Evolutionary conservation across 2,888 invertebrate species (phyloP), one percentile per base, ranked within the genome.

Genomic region (Diaphora mendica): DNA sequence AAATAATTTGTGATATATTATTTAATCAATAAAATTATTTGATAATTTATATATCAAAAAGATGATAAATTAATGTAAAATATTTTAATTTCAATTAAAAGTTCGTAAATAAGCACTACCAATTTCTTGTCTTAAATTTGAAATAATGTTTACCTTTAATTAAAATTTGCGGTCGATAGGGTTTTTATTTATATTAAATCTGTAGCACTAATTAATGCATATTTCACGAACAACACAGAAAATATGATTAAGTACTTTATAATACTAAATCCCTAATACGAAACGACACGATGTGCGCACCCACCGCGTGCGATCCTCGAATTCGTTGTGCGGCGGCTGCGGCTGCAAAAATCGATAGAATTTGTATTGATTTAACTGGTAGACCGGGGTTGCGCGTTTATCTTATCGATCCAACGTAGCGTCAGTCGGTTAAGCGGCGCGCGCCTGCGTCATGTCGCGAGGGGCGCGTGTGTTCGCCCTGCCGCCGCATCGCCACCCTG

Each of bases 371-470:
- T 97, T 96, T 96, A 96, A 94, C 92, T 92, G 95, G 94, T 96
- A 91, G 90, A 97, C 97, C 97, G 96, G 97, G 96, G 96, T 96
- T 96, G 97, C 96, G 96, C 97, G 96, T 97, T 97, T 97, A 97
- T 97, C 97, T 96, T 96, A 97, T 97, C 97, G 97, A 97, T 97
- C 95, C 93, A 92, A 87, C 90, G 86, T 83, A 83, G 90, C 88
- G 88, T 89, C 92, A 91, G 91, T 89, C 87, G 79, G 71, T 67
- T 71, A 70, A 71, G 78, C 79, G 80, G 78, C 73, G 82, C 89
- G 89, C 93, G 92, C 92, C 89, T 92, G 94, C 94, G 93, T 87
- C 92, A 86, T 90, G 86, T 88, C 73, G 79, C 77, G 86, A 87
- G 90, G 90, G 89, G 89, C 83, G 89, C 87, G 86, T 79, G 86